A percentile compares a stretch with the other conserved stretches of the same genome.
These are phyloP conservation scores for Stylophora pistillata DNA, from an alignment of 64 coral and sea anemone genomes.

Conservation along the genomic window DNA sequence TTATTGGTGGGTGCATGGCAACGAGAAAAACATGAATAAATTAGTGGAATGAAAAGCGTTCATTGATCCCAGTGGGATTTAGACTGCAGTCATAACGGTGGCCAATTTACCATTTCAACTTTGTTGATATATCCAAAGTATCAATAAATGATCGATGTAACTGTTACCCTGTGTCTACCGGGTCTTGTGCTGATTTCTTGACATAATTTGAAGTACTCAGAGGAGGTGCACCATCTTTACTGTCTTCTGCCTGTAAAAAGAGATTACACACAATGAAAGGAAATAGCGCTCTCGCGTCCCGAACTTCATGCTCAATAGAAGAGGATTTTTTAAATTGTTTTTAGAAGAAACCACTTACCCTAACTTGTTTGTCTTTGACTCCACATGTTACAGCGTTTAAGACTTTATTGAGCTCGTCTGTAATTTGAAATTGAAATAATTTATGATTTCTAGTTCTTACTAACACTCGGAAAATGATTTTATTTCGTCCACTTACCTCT, in stretches of 20 bases:
- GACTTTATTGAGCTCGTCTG: constrained; percentile 18
- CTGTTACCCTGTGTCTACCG: background rate
- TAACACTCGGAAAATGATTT: background rate
- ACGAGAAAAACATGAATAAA: too few species aligned
- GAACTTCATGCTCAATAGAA: too few species aligned
- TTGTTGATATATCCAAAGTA: too few species aligned
- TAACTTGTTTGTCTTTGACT: background rate
- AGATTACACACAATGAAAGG: too few species aligned
- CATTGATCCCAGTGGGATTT: too few species aligned
- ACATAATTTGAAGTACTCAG: background rate
- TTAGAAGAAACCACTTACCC: background rate
- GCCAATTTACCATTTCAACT: too few species aligned
- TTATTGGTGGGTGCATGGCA: too few species aligned
- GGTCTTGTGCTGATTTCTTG: background rate
- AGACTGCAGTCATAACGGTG: too few species aligned
- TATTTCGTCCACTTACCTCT: background rate
- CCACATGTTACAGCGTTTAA: background rate
- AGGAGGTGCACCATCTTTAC: background rate
- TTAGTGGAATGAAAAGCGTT: too few species aligned
- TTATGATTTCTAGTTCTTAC: background rate
- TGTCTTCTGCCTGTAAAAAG: background rate
- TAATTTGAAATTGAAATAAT: background rate
- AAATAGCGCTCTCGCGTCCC: too few species aligned
- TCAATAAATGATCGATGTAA: too few species aligned
- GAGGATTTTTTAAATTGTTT: too few species aligned